phyloP scores from a whole-genome alignment of 2,797 vertebrate genomes.

The Hoplostethus atlanticus region DNA sequence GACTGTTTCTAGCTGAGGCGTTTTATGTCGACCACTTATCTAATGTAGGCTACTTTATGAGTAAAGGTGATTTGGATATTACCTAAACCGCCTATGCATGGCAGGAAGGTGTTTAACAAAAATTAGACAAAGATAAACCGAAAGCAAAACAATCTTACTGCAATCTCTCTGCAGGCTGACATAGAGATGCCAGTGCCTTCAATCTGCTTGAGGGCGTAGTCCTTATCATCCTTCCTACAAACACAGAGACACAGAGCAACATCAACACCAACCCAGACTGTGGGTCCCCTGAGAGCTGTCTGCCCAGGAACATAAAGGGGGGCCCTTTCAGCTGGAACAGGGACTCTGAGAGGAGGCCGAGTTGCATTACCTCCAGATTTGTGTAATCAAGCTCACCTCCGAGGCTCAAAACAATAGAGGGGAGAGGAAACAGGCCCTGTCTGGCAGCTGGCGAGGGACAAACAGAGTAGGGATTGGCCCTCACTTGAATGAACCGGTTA shows the following conservation, averaged over 20 bases:
- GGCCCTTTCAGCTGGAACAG: conserved; percentile 70
- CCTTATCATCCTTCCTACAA: conserved; percentile 99
- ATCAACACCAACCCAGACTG: conserved; percentile 72
- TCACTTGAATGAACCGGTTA: conserved; percentile 62
- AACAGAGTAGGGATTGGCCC: conserved; percentile 65
- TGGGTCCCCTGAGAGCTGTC: conserved; percentile 54
- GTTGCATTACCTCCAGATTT: conserved; percentile 78
- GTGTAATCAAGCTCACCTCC: conserved; percentile 82
- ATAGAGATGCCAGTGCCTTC: conserved; percentile 99
- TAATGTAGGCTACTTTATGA: conserved; percentile 31
- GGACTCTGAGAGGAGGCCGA: conserved; percentile 59
- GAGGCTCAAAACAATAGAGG: conserved; percentile 71
- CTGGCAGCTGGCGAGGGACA: conserved; percentile 74
- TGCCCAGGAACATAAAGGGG: conserved; percentile 62
- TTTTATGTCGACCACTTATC: conserved; percentile 8
- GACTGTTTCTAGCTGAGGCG: neutral
- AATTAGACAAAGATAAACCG: conserved; percentile 29
- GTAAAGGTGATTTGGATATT: conserved; percentile 28
- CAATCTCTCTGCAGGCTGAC: conserved; percentile 99
- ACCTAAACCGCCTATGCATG: conserved; percentile 41
- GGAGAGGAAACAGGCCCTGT: conserved; percentile 66
- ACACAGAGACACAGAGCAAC: conserved; percentile 69
- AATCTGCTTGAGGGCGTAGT: conserved; percentile 99
- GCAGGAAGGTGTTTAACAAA: conserved; percentile 35
- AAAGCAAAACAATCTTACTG: conserved; percentile 88